Evolutionary conservation across 2,797 vertebrate genomes (phyloP), one percentile per base, ranked within the genome.

Genomic region (Micrastur ruficollis): DNA sequence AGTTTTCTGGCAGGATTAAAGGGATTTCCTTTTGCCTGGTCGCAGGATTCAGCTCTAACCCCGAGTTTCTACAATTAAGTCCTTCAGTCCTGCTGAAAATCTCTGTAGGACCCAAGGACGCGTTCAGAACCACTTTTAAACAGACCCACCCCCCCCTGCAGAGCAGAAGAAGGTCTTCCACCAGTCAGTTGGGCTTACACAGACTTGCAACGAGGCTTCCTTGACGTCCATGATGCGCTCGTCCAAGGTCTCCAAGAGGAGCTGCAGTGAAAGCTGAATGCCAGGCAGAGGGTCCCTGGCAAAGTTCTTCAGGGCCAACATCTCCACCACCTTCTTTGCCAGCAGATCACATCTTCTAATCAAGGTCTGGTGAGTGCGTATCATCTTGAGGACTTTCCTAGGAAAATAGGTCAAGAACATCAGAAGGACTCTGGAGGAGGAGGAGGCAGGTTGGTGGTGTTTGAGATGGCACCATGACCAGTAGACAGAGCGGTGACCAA

Each of bases 161-260:
- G 70, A 52, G 38, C 61, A 31, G 22, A 50, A n/a, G 22, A 50
- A n/a, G 36, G 19, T 29, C 52, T 58, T 9, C 53, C 52, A 15
- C 10, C 12, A 11, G 31, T 9, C 74, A 17, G 11, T 14, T 59
- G 46, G 67, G n/a, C 86, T 81, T 81, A 81, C 85, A 14, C 11
- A 14, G 8, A 13, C 4, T 15, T 17, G 16, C 26, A 17, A 14
- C 2, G 13, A 61, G 27, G 9, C 2, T 27, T 1, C 8, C 2
- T 3, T 13, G 32, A 5, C 2, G 4, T 31, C 16, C 29, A 14
- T 0, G 29, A 53, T 8, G 46, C 8, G 38, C 6, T 0, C 2
- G 3, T 4, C 5, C 38, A 74, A 21, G 16, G 29, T 25, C 4
- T 46, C 15, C 70, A 89, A 29, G 56, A 87, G 31, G 25, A 80